phyloP scores from a whole-genome alignment of 2,797 vertebrate species.

The Pangasius sanitwongsei region DNA sequence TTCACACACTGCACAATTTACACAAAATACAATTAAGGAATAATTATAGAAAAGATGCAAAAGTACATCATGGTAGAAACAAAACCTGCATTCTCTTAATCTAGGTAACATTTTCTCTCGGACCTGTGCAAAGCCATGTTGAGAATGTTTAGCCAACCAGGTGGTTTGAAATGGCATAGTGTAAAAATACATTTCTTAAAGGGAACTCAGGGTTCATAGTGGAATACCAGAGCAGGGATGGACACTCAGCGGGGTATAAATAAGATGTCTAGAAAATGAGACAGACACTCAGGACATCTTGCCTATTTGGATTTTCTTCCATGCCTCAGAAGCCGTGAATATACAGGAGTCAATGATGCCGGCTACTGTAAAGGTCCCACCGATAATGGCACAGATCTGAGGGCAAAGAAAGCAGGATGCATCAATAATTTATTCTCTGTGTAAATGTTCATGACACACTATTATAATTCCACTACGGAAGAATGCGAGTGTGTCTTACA shows the following conservation, averaged over 20 bases:
- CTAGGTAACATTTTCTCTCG: not conserved
- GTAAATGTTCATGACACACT: not conserved
- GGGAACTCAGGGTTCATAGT: not conserved
- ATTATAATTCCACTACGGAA: too few species aligned
- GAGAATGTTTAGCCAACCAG: not conserved
- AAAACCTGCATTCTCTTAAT: not conserved
- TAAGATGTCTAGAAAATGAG: conserved; percentile 11
- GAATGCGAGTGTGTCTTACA: conserved; percentile 74
- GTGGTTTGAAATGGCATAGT: not conserved
- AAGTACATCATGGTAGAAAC: not conserved
- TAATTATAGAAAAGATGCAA: conserved; percentile 3
- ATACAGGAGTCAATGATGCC: conserved; percentile 99
- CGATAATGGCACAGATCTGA: conserved; percentile 97
- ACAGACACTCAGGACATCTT: conserved; percentile 84
- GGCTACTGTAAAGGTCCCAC: conserved; percentile 96
- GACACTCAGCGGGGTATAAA: conserved; percentile 29
- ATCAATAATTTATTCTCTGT: not conserved
- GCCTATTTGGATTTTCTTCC: conserved; percentile 99
- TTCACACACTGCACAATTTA: not conserved
- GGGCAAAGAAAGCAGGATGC: not conserved
- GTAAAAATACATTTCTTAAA: conserved; percentile 14
- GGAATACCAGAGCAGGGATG: conserved; percentile 13
- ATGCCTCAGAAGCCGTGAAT: conserved; percentile 98
- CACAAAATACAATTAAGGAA: not conserved
- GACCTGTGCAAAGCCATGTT: not conserved